These are phyloP conservation scores for Aplysina aerophoba DNA, from an alignment of 37 sponge, comb jelly and placozoan species.

Conservation along the genomic window DNA sequence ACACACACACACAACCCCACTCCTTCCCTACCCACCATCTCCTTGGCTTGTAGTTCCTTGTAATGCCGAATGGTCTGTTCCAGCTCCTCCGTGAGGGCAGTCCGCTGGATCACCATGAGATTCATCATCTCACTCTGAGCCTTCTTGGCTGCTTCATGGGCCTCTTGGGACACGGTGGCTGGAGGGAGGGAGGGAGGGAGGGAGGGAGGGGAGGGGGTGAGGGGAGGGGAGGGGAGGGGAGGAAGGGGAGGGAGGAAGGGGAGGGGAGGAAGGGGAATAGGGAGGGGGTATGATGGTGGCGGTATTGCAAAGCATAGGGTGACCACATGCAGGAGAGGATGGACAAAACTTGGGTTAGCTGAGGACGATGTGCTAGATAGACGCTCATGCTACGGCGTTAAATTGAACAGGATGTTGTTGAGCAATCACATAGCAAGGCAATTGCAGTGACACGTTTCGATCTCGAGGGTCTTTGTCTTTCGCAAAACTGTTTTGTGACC, in stretches of 20 bases:
- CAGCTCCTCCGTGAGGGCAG: slow-evolving; percentile 42
- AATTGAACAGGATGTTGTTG: too few species aligned
- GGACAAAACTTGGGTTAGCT: not conserved
- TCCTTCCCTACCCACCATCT: slow-evolving; percentile 56
- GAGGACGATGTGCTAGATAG: too few species aligned
- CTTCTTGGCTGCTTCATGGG: slow-evolving; percentile 66
- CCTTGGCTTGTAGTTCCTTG: slow-evolving; percentile 72
- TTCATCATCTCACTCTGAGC: slow-evolving; percentile 68
- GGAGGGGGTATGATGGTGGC: not conserved
- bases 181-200: slow-evolving; percentile 13
- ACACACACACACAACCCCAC: not conserved
- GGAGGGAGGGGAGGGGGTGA: not conserved
- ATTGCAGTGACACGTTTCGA: too few species aligned
- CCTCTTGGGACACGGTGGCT: slow-evolving; percentile 58
- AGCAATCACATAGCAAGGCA: too few species aligned
- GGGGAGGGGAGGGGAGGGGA: too few species aligned
- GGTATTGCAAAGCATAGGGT: not conserved
- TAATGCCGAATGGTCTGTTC: slow-evolving; percentile 56
- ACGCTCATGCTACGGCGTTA: too few species aligned
- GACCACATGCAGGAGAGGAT: not conserved
- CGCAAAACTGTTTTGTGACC: too few species aligned
- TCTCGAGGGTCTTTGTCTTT: too few species aligned
- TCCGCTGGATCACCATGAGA: slow-evolving; percentile 44
- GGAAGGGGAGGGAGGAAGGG: not conserved
- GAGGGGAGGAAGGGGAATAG: not conserved